phyloP scores from a whole-genome alignment of 2,113 vertebrate genomes.

The Thunnus maccoyii region DNA sequence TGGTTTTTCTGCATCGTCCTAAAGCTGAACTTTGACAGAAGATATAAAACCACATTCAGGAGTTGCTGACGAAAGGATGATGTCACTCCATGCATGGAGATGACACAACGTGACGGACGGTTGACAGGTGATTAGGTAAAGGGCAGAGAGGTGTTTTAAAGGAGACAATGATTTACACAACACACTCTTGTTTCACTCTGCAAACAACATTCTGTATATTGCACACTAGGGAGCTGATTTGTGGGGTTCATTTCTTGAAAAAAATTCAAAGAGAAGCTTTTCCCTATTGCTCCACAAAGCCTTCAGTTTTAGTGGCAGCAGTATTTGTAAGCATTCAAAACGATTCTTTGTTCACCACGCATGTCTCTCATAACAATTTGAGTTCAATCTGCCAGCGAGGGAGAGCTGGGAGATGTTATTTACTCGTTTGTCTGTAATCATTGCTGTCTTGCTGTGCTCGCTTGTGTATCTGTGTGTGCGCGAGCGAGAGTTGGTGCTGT shows the following conservation, averaged over 20 bases:
- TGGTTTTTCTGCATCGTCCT: constrained; percentile 49
- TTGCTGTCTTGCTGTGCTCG: constrained; percentile 68
- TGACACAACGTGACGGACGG: background rate
- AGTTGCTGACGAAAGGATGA: constrained; percentile 37
- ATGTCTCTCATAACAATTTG: constrained; percentile 71
- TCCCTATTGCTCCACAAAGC: constrained; percentile 48
- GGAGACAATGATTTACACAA: constrained; percentile 11
- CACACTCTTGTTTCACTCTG: constrained; percentile 11
- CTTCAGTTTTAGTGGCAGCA: constrained; percentile 62
- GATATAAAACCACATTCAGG: constrained; percentile 24
- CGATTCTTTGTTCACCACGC: constrained; percentile 60
- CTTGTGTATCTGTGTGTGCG: constrained; percentile 52
- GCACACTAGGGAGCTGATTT: constrained; percentile 52
- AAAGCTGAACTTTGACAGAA: constrained; percentile 49
- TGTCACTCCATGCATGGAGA: constrained; percentile 35
- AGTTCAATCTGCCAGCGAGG: constrained; percentile 73
- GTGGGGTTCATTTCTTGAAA: constrained; percentile 37
- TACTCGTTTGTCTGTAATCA: constrained; percentile 82
- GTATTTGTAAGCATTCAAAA: constrained; percentile 73
- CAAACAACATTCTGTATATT: constrained; percentile 3
- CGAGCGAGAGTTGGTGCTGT: constrained; percentile 65
- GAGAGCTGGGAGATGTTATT: constrained; percentile 77
- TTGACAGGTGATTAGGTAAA: constrained; percentile 14
- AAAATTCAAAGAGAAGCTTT: constrained; percentile 51
- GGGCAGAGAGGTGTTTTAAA: background rate